A percentile compares a stretch with the other conserved stretches of the same genome.
Evolutionary conservation across 2,888 invertebrate species (phyloP).

Genomic region (Spisula subtruncata): DNA sequence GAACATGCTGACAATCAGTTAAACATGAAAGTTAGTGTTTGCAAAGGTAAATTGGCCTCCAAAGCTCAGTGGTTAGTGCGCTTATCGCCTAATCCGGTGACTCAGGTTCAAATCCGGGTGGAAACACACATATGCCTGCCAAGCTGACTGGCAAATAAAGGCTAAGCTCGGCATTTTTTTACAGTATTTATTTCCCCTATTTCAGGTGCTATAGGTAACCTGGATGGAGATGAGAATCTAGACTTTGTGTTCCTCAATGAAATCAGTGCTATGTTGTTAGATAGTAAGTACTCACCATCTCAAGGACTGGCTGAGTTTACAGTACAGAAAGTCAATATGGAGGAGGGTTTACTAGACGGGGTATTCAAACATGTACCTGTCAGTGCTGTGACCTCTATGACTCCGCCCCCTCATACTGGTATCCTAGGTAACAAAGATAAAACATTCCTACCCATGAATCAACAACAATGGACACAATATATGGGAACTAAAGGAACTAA

Average conservation of each 20-base stretch:
- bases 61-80: no score
- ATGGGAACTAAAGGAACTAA: constrained; percentile 47
- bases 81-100: no score
- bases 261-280: background rate
- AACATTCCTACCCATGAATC: constrained; percentile 35
- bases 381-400: constrained; percentile 29
- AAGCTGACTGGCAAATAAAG: no score
- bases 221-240: constrained; percentile 66
- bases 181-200: background rate
- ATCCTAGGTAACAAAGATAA: constrained; percentile 23
- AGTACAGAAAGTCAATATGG: constrained; percentile 59
- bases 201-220: constrained; percentile 63
- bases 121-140: no score
- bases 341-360: constrained; percentile 29
- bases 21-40: no score
- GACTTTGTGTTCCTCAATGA: constrained; percentile 61
- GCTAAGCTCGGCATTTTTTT: no score
- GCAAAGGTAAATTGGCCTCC: no score
- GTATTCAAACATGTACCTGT: constrained; percentile 43
- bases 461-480: constrained; percentile 63
- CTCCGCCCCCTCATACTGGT: background rate
- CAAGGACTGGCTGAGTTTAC: background rate
- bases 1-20: no score
- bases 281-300: constrained; percentile 23
- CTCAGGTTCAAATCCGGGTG: no score